Evolutionary conservation across 2,888 invertebrate species (phyloP), one percentile per base, ranked within the genome.

Genomic region (Heliconius erato): DNA sequence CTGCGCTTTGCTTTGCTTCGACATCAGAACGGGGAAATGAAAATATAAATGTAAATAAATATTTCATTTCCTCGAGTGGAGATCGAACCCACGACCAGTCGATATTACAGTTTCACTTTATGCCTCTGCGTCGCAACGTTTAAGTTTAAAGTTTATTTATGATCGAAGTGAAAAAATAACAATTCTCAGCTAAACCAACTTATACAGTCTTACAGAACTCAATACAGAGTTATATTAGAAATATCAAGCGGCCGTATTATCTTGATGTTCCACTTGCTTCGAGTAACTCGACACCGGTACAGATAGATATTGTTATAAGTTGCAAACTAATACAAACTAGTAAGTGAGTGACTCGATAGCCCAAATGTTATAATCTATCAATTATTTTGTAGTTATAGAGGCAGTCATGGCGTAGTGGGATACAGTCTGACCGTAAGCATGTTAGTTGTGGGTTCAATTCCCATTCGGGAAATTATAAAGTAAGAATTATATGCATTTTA

Each of bases 241-340:
- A 77, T 77, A 80, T 80, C 63, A 76, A 74, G 80, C 67, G 80
- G 35, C 28, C 7, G 54, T 67, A 76, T 76, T 76, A 80, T 80
- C 74, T 32, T 54, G 80, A 74, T 67, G 80, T 54, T 76, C 74
- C 67, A 74, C 80, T 80, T 80, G 80, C 68, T 80, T 65, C 26
- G 65, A 59, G 26, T 65, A 80, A 74, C 74, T 80, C 74, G 49
- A 68, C 44, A 74, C 67, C 54, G 74, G 68, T 35, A 26, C 74
- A 67, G 69, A 35, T 54, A 67, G 69, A 69, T 77, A 44, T 79
- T 71, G 79, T 74, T 80, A 68, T 28, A 79, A 79, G 63, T 80
- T 80, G 26, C 19, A 49, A 80, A 80, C 80, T 80, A 76, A 80
- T 76, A 76, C 74, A 68, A 77, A 44, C 77, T 65, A 77, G 65